Base-by-base conservation (phyloP, 2,113 vertebrate species). In the Ancistrus triradiatus region DNA sequence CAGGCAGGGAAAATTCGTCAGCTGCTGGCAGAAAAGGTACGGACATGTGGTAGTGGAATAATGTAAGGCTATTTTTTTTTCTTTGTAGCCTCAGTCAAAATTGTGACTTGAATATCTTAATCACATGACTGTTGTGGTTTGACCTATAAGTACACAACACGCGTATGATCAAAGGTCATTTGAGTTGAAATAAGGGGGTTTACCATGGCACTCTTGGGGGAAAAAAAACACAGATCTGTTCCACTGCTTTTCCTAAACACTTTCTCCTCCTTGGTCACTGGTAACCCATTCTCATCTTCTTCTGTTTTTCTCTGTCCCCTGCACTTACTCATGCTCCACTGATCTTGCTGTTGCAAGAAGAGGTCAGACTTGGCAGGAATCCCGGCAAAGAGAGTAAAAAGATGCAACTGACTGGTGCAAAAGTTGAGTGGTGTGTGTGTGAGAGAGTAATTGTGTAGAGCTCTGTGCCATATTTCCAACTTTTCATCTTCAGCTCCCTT, bases 1-100 rank as follows among this genome's bases (percentile, higher is more conserved):
- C 92, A 95, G 78, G 92, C 92, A 14, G 87, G 90, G 70, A 94
- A 92, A 78, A 92, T 94, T 71, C 84, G 91, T 37, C 90, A 93
- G 71, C 84, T 93, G 64, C 82, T 94, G 77, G 90, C 89, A 43
- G 91, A 95, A 71, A 95, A 92, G 89, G 92, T 94, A 75, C 81
- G 84, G n/a, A n/a, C n/a, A n/a, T n/a, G n/a, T n/a, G 4, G 35
- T 8, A 2, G 35, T 11, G 14, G 31, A 7, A 33, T 10, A 33
- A 10, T 33, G 31, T 37, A 37, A 37, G 9, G 9, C 35, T 3
- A 2, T 37, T 4, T 37, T 2, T 1, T 37, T 2, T 37, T 5
- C 4, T 33, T 9, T 33, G 28, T 33, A 33, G 9, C 4, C 4
- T 5, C 28, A 13, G 35, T 37, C 14, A 37, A 37, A 37, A 37